A percentile compares a stretch with the other conserved stretches of the same genome.
phyloP scores from a whole-genome alignment of 2,888 invertebrate genomes.

The Ornithoptera priamus region DNA sequence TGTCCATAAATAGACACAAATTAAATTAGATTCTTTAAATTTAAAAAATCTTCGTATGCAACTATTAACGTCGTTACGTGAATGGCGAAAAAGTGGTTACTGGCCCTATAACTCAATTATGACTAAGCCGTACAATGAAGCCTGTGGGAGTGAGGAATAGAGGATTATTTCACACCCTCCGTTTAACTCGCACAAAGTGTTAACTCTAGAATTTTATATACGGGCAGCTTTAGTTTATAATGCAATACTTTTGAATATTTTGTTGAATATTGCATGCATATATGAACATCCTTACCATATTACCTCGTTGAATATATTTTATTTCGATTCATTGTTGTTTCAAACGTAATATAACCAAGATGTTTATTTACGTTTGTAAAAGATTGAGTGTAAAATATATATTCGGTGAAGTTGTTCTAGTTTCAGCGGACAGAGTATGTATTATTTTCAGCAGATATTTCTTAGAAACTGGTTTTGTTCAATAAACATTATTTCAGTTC shows the following conservation, averaged over 20 bases:
- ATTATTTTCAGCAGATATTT: slow-evolving; percentile 25
- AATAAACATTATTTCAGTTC: slow-evolving; percentile 9
- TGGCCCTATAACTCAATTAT: slow-evolving; percentile 48
- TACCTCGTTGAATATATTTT: neutral
- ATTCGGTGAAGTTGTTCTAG: slow-evolving; percentile 12
- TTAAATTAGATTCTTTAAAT: slow-evolving; percentile 10
- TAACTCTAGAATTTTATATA: neutral
- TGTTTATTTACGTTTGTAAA: slow-evolving; percentile 25
- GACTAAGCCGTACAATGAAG: slow-evolving; percentile 33
- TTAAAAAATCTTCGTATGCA: slow-evolving; percentile 9
- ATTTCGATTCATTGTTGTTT: neutral
- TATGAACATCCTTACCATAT: neutral
- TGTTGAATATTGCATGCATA: neutral
- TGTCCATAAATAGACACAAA: slow-evolving; percentile 6
- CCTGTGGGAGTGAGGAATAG: slow-evolving; percentile 23
- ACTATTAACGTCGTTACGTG: slow-evolving; percentile 31
- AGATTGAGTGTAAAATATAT: slow-evolving; percentile 19
- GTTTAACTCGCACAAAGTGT: slow-evolving; percentile 38
- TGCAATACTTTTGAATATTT: neutral
- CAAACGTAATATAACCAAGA: slow-evolving; percentile 1
- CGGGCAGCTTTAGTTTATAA: neutral
- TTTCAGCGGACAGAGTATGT: slow-evolving; percentile 12
- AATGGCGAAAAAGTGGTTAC: slow-evolving; percentile 35
- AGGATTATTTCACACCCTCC: slow-evolving; percentile 35
- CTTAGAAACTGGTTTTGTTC: slow-evolving; percentile 23